Percentiles rank a stretch among this genome's conserved stretches.
phyloP scores from a whole-genome alignment of 2,113 vertebrate genomes.

The Marmota flaviventris region DNA sequence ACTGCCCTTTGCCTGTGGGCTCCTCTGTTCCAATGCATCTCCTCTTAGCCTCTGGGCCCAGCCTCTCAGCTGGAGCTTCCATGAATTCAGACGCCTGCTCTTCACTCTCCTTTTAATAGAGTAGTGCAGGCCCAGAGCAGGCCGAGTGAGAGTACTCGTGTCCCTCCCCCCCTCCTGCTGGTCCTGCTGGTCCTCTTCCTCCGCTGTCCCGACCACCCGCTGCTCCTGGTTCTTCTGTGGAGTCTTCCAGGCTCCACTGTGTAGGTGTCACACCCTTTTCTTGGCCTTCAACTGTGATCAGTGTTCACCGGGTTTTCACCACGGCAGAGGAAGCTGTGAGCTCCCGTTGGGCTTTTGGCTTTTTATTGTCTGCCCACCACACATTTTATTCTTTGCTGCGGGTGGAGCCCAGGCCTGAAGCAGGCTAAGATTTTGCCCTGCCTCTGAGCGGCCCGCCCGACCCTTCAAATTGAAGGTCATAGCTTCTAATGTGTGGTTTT shows the following conservation, averaged over 20 bases:
- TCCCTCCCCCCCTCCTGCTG: too few relatives aligned
- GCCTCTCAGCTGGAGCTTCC: background rate
- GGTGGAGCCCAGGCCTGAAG: background rate
- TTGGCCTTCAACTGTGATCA: background rate
- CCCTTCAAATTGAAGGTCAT: background rate
- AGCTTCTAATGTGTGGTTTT: background rate
- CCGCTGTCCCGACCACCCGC: too few relatives aligned
- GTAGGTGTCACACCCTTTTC: background rate
- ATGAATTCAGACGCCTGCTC: background rate
- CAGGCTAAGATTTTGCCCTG: background rate
- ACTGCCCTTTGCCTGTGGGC: fast-evolving
- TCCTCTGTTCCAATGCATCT: background rate
- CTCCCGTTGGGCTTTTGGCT: background rate
- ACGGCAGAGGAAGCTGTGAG: background rate
- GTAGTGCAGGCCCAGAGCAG: too few relatives aligned
- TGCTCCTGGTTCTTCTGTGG: background rate
- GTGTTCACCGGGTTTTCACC: background rate
- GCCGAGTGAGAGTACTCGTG: too few relatives aligned
- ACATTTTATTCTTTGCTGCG: background rate
- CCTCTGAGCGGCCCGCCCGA: background rate
- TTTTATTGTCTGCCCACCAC: background rate
- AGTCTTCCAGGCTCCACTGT: background rate
- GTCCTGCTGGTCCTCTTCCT: too few relatives aligned
- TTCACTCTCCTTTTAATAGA: background rate
- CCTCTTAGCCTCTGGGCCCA: background rate